Evolutionary conservation across 2,113 vertebrate genomes (phyloP), one percentile per base, ranked within the genome.

Genomic region (Bostrychus sinensis): DNA sequence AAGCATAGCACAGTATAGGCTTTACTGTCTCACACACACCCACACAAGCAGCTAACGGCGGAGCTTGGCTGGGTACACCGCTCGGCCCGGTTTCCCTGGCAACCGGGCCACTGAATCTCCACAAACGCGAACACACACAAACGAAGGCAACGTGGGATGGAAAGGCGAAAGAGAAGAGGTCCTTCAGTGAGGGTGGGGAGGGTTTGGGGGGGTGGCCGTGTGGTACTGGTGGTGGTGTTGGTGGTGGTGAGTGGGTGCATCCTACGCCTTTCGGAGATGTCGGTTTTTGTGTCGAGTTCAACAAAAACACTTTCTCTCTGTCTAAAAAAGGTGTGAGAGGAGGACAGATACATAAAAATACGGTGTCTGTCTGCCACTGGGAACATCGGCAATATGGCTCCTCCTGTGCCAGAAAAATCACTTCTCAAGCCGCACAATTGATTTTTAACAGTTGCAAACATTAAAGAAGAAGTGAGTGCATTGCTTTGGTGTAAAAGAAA

Each of bases 11-110:
- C 76, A 63, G 74, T 87, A 88, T 89, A 75, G 85, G 83, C 87
- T 83, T 79, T 78, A 82, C 71, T 80, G 88, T 89, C 82, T 90
- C 86, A 70, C 89, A 84, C 84, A 88, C 87, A 84, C 91, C 88
- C 78, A 90, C 90, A 77, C 86, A 72, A 74, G 80, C 78, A 86
- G 62, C 85, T 79, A 77, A 87, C 84, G 46, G 72, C 69, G 48
- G 74, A 88, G 86, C 86, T 48, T 56, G 77, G 80, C 72, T 86
- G 86, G 45, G 82, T 92, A 90, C 87, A 85, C 89, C 14, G 39
- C 45, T 82, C 70, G 55, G 89, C 88, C 81, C 74, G 91, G 92
- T 93, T 91, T 84, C 92, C 83, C 90, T 88, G 84, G 89, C 75
- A 86, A 93, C 91, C 75, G 38, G 80, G 81, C 83, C 85, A 81